Base-by-base conservation (phyloP, 2,797 vertebrate species). In the Anolis apletophallus region DNA sequence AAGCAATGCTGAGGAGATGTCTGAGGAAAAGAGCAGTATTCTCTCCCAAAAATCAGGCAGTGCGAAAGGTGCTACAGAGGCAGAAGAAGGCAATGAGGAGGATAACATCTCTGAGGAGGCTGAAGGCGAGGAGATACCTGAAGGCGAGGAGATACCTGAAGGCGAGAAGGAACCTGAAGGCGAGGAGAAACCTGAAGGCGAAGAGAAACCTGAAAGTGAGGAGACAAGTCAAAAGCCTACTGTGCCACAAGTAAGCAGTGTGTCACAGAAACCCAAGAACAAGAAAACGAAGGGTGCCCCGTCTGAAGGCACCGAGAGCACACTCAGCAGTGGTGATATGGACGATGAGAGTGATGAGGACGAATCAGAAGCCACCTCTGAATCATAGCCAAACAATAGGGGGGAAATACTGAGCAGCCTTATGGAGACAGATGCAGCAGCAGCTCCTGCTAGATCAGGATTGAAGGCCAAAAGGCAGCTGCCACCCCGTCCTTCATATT, bases 141-240 rank as follows among this genome's bases (percentile, higher is more conserved):
- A 40, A 40, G 40, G 5, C 40, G 40, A 40, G 40, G 40, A 40
- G 40, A 40, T 46, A 46, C 46, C 46, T 46, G 46, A 46, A 46
- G 46, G 46, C 46, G 46, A 8, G 46, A 7, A 46, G 46, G 7
- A 5, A 46, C 46, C 46, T 46, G 46, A 46, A 46, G 46, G 46
- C 5, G 46, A 8, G 46, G 7, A 46, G 46, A 46, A 46, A 6
- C 46, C 46, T 46, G 46, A 46, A 46, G 46, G 46, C 7, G 46
- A 46, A 3, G 21, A 61, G 61, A 26, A 94, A 80, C 46, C 46
- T 46, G 46, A 46, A 46, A 6, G 46, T 46, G 46, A 46, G 3
- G 21, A 61, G 61, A 26, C 93, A 80, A 92, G 94, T 0, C 96
- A 97, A 75, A 97, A 95, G 83, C 94, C 0, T 97, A 97, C 1